A percentile compares a stretch with the other conserved stretches of the same genome.
Evolutionary conservation across 2,113 vertebrate genomes (phyloP).

Genomic region (Atlantisia rogersi): DNA sequence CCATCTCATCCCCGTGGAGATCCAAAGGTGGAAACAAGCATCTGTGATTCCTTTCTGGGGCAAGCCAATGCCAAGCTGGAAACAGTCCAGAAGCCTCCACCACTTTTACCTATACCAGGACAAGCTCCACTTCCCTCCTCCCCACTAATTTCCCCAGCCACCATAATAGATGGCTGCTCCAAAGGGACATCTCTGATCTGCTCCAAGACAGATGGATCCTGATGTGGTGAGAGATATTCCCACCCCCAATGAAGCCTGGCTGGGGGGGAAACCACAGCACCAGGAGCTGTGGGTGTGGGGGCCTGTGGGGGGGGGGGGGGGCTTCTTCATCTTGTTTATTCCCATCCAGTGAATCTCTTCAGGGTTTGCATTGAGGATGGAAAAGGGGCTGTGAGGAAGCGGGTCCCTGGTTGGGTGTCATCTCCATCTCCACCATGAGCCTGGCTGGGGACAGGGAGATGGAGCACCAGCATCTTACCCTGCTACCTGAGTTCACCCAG

Average conservation of each 20-base stretch:
- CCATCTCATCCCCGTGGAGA: background rate
- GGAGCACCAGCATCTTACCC: accelerated
- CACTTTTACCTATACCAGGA: background rate
- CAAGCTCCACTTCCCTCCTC: background rate
- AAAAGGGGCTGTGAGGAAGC: accelerated
- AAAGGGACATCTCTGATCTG: constrained; percentile 71
- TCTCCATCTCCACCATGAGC: background rate
- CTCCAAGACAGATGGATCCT: constrained; percentile 51
- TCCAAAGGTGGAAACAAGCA: background rate
- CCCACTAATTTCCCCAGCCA: constrained; percentile 38
- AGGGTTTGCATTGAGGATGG: background rate
- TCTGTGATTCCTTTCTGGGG: too few relatives aligned
- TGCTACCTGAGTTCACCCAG: background rate
- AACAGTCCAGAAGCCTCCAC: background rate
- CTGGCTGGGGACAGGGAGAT: too few relatives aligned
- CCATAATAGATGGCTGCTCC: constrained; percentile 57
- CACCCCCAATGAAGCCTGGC: background rate
- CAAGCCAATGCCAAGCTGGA: background rate
- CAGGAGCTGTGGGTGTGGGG: background rate
- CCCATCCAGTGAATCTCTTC: too few relatives aligned
- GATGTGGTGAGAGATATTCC: background rate
- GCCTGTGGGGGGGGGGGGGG: too few relatives aligned
- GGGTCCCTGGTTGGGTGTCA: background rate
- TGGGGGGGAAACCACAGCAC: background rate
- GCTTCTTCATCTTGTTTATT: too few relatives aligned